phyloP scores from a whole-genome alignment of 2,888 invertebrate species.

The Lepidocyrtoides sp. region DNA sequence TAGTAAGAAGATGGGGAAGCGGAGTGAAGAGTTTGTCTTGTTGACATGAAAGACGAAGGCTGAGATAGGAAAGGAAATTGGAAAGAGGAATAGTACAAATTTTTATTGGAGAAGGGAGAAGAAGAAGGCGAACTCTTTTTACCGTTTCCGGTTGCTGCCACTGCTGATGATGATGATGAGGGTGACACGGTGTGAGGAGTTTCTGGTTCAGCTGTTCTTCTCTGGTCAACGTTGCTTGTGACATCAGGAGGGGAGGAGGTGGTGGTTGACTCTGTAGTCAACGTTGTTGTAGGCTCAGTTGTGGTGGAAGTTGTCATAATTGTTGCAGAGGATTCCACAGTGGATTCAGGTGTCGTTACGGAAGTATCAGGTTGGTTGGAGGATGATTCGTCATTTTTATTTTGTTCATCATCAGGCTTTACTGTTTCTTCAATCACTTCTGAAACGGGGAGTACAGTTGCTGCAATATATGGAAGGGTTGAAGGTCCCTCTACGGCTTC shows the following conservation, averaged over 20 bases:
- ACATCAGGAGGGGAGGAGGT: not conserved
- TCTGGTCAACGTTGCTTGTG: not conserved
- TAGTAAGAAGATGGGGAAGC: not conserved
- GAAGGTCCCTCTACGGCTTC: not conserved
- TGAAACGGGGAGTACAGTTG: not conserved
- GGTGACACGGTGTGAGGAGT: not conserved
- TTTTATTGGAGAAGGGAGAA: constrained; percentile 2
- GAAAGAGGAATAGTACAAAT: constrained; percentile 16
- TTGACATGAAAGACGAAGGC: not conserved
- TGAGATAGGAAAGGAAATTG: constrained; percentile 46
- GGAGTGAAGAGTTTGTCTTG: not conserved
- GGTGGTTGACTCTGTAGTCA: too few species aligned
- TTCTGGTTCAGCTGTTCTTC: constrained; percentile 24
- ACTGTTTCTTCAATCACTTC: not conserved
- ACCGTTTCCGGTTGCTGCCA: constrained; percentile 35
- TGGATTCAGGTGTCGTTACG: not conserved
- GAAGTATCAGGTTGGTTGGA: not conserved
- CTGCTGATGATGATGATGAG: constrained; percentile 23
- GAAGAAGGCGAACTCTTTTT: constrained; percentile 47
- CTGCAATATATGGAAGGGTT: not conserved
- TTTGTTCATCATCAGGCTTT: not conserved
- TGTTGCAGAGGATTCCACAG: not conserved
- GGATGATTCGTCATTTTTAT: not conserved
- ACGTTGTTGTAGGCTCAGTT: not conserved
- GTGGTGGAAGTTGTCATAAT: not conserved